Evolutionary conservation across 2,113 vertebrate genomes (phyloP).

Genomic region (Myotis brandtii): DNA sequence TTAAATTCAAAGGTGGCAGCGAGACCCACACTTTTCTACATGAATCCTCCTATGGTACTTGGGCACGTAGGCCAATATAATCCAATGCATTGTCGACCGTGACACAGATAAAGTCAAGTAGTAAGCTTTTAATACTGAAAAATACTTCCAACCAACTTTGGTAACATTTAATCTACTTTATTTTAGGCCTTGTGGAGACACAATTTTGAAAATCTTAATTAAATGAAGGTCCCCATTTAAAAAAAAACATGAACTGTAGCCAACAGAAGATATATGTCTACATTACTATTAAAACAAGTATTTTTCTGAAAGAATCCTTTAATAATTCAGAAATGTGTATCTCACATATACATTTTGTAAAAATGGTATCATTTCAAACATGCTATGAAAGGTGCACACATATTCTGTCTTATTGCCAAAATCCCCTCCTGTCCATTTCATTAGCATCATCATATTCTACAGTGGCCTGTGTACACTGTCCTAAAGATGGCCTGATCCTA

Average conservation of each 20-base stretch:
- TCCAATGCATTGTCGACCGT: neutral
- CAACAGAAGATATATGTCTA: neutral
- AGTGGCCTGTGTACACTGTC: neutral
- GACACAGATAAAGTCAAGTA: neutral
- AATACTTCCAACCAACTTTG: neutral
- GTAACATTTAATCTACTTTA: neutral
- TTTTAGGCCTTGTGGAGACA: neutral
- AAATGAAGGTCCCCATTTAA: neutral
- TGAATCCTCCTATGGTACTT: neutral
- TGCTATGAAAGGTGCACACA: neutral
- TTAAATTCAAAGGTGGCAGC: neutral
- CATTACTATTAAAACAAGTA: neutral
- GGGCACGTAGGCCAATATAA: neutral
- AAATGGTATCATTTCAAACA: neutral
- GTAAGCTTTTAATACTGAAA: neutral
- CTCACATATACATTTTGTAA: neutral
- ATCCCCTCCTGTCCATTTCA: neutral
- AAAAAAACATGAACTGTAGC: neutral
- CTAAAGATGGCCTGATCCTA: neutral
- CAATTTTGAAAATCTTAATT: slow-evolving; percentile 48
- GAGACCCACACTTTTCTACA: neutral
- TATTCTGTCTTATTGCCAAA: neutral
- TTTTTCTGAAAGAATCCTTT: slow-evolving; percentile 13
- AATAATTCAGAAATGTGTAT: neutral
- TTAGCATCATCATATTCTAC: neutral